These are phyloP conservation scores for Neodontobutis hainanensis DNA, from an alignment of 2,113 vertebrate genomes.

Conservation along the genomic window DNA sequence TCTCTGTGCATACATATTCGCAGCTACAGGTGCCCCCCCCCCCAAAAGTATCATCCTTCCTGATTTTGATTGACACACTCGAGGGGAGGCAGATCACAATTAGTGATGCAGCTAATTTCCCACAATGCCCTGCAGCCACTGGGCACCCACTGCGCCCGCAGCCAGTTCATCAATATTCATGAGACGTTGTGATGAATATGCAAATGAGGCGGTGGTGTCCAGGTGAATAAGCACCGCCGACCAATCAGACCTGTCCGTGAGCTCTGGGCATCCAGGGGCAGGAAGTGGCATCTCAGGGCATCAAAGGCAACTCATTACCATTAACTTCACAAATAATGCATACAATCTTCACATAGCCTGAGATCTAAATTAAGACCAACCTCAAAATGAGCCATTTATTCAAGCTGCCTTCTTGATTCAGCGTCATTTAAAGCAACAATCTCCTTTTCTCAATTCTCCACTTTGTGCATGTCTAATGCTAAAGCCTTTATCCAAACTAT, in stretches of 20 bases:
- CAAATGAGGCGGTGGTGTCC: constrained; percentile 70
- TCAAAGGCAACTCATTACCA: constrained; percentile 29
- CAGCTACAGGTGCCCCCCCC: constrained; percentile 78
- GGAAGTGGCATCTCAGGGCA: constrained; percentile 33
- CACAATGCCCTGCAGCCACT: constrained; percentile 84
- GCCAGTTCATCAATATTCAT: constrained; percentile 81
- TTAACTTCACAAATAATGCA: constrained; percentile 14
- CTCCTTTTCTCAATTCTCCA: background rate
- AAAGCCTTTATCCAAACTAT: background rate
- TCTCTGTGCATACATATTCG: constrained; percentile 69
- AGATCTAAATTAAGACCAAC: constrained; percentile 14
- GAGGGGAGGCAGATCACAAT: constrained; percentile 77
- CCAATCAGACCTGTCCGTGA: constrained; percentile 59
- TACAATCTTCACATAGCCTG: background rate
- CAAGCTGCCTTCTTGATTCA: background rate
- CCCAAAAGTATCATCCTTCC: constrained; percentile 69
- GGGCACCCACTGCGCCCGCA: constrained; percentile 71
- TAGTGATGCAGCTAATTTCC: constrained; percentile 85
- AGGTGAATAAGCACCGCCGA: constrained; percentile 71
- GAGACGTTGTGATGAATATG: constrained; percentile 78
- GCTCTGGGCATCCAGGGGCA: constrained; percentile 29
- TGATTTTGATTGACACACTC: constrained; percentile 76
- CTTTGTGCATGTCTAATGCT: background rate
- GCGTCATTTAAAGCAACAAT: background rate
- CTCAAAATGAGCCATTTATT: background rate